A percentile compares a stretch with the other conserved stretches of the same genome.
Conservation (phyloP, 2,888 invertebrate genomes). For the Ormyrus thymus region DNA sequence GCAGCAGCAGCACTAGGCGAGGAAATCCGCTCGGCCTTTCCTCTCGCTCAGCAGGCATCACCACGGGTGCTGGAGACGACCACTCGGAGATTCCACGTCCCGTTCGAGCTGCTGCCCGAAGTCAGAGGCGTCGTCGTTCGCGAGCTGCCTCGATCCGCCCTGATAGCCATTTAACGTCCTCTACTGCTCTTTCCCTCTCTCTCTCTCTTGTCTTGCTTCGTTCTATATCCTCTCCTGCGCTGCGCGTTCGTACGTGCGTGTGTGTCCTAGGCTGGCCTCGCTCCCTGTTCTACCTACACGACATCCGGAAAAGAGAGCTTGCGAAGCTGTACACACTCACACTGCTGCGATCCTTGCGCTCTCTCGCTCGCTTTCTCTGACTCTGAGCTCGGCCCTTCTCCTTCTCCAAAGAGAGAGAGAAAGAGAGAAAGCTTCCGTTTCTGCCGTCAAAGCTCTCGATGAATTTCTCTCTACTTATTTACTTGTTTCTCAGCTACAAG, state of each 20-base stretch:
- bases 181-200: conserved; percentile 32
- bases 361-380: conserved; percentile 1
- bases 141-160: conserved; percentile 54
- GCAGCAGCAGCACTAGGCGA: not conserved
- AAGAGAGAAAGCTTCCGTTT: not conserved
- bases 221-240: conserved; percentile 15
- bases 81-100: conserved; percentile 30
- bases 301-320: conserved; percentile 31
- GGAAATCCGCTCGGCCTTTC: conserved; percentile 34
- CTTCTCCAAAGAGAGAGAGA: not conserved
- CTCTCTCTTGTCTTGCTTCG: not conserved
- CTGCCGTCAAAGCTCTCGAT: too few species aligned
- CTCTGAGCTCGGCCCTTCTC: not conserved
- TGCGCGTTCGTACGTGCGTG: conserved; percentile 13
- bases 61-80: conserved; percentile 21
- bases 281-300: not conserved
- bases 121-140: conserved; percentile 53
- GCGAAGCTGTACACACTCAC: conserved; percentile 16
- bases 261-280: conserved; percentile 51
- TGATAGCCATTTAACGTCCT: conserved; percentile 56
- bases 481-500: not conserved
- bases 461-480: not conserved
- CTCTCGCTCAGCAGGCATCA: conserved; percentile 45
- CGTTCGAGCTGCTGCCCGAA: conserved; percentile 32
- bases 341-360: conserved; percentile 5